Evolutionary conservation across 2,888 invertebrate species (phyloP), one percentile per base, ranked within the genome.

Genomic region (Tetrapedia diversipes): DNA sequence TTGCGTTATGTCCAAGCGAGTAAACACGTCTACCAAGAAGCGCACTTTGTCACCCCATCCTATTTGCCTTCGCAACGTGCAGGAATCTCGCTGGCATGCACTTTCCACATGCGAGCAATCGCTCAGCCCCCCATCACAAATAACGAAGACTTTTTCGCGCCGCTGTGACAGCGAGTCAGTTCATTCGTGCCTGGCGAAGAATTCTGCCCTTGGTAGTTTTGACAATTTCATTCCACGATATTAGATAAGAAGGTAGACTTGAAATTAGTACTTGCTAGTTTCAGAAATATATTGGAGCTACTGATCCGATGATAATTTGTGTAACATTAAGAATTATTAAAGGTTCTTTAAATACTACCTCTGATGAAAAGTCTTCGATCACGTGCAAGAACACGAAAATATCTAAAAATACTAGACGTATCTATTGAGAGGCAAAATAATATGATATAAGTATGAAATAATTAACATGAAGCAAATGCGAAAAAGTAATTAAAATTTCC

Each of bases 11-110:
- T 82, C 71, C 81, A 65, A 47, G 60, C 73, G 72, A 66, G 83
- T 78, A 82, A 82, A 83, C 83, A 82, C 80, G 75, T 76, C 81
- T 69, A 47, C 56, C 66, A 75, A 78, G 68, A 64, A 54, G 81
- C 67, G 53, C 66, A 77, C 75, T 80, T 82, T 73, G 81, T 83
- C 83, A 82, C 78, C 61, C 72, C 64, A 78, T 80, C 70, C 75
- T 80, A 83, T 83, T 82, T 82, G 65, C 71, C 56, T 72, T 49
- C 41, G 67, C 34, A 39, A 32, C 43, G 39, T 41, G 51, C 47
- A 49, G 49, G 39, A 59, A 47, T 59, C 70, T 56, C 24, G 49
- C 24, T 65, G 59, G 67, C 51, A 61, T 68, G 73, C 70, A 69
- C 54, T 64, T 61, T 60, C 65, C 63, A 65, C 78, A 66, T 51